A percentile compares a stretch with the other conserved stretches of the same genome.
phyloP scores from a whole-genome alignment of 1,140 invertebrate genomes.

The Heterodera carotae region DNA sequence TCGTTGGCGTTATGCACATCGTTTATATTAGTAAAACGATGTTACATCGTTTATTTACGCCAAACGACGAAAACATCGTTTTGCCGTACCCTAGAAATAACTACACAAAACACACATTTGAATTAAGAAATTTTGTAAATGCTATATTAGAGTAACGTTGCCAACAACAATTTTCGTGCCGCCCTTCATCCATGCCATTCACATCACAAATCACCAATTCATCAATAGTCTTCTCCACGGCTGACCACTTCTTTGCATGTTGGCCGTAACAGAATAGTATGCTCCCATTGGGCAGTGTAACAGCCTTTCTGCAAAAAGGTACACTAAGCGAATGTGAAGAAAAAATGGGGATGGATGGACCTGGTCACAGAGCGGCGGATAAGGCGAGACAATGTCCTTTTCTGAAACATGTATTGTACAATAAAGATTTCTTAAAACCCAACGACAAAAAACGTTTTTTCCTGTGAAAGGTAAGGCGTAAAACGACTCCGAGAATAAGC shows the following conservation, averaged over 20 bases:
- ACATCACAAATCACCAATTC: neutral
- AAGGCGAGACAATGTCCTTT: slow-evolving; percentile 88
- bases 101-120: neutral
- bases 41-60: no score
- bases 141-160: neutral
- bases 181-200: neutral
- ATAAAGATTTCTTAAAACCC: no score
- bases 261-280: slow-evolving; percentile 93
- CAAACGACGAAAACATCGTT: neutral
- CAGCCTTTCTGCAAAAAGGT: slow-evolving; percentile 78
- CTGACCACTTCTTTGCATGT: slow-evolving; percentile 84
- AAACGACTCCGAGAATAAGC: no score
- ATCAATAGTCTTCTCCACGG: slow-evolving; percentile 48
- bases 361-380: slow-evolving; percentile 92
- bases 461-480: no score
- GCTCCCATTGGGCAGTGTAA: slow-evolving; percentile 98
- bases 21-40: no score
- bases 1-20: no score
- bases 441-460: no score
- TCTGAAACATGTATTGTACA: slow-evolving; percentile 65
- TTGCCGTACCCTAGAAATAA: neutral
- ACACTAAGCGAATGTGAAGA: neutral
- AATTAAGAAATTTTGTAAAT: neutral
- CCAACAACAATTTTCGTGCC: slow-evolving; percentile 1
- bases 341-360: neutral